phyloP scores from a whole-genome alignment of 2,888 invertebrate genomes.

The Dicycla oo region DNA sequence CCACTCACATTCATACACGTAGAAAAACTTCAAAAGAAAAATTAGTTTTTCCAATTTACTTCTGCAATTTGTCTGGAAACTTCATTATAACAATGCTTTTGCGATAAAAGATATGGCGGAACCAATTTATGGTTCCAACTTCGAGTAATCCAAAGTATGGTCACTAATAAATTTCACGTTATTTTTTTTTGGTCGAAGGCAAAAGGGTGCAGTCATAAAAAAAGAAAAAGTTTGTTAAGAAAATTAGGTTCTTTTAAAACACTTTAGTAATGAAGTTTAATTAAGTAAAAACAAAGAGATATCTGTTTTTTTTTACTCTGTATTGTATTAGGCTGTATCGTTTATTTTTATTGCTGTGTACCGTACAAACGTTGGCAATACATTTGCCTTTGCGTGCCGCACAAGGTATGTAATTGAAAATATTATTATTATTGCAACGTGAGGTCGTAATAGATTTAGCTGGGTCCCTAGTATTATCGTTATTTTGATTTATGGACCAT shows the following conservation, averaged over 20 bases:
- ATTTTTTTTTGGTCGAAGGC: slow-evolving; percentile 8
- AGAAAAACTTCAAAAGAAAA: slow-evolving; percentile 38
- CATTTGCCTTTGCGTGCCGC: slow-evolving; percentile 15
- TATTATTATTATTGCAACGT: slow-evolving; percentile 13
- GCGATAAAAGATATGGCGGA: slow-evolving; percentile 58
- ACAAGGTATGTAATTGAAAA: slow-evolving; percentile 27
- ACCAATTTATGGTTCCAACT: slow-evolving; percentile 56
- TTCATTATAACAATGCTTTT: slow-evolving; percentile 51
- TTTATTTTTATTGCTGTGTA: slow-evolving; percentile 51
- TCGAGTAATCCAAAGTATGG: slow-evolving; percentile 38
- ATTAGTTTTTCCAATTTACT: slow-evolving; percentile 56
- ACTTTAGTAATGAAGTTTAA: slow-evolving; percentile 52
- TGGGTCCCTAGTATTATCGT: slow-evolving; percentile 19
- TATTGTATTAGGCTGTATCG: slow-evolving; percentile 39
- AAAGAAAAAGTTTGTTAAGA: slow-evolving; percentile 32
- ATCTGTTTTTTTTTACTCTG: slow-evolving; percentile 44
- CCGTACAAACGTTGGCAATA: slow-evolving; percentile 32
- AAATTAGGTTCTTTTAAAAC: slow-evolving; percentile 46
- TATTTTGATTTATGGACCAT: slow-evolving; percentile 25
- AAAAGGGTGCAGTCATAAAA: slow-evolving; percentile 40
- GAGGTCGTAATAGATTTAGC: slow-evolving; percentile 5
- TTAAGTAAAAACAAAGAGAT: slow-evolving; percentile 49
- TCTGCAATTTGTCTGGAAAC: slow-evolving; percentile 55
- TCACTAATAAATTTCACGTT: slow-evolving; percentile 30
- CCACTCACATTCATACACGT: slow-evolving; percentile 21